Evolutionary conservation across 23 tunicate species (phyloP), one percentile per base, ranked within the genome.

Genomic region (Diplosoma virens): DNA sequence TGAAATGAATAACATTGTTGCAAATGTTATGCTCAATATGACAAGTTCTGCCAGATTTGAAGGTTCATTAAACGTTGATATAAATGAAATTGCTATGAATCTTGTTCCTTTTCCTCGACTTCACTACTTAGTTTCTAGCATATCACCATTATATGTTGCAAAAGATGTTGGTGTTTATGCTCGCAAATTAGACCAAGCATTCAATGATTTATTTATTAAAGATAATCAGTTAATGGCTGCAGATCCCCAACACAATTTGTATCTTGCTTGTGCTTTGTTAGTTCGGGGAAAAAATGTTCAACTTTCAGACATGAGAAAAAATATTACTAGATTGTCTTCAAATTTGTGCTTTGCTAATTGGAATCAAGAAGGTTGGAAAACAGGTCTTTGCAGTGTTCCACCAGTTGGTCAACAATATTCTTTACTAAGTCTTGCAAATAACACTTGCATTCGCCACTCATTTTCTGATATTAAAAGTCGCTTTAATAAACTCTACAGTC

Each of bases 311-410:
- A 32, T 95, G 52, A 61, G 96, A 30, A 65, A 79, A 0, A 95
- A 95, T 52, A 89, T 95, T 67, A 59, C 96, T 29, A 37, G 84
- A 32, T 46, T 95, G 32, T 68, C 80, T 31, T 48, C 84, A 20
- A 84, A 84, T 46, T 71, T 95, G 34, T 60, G 58, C 14, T 95
- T 95, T 85, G 97, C 94, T 0, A 88, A 79, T 41, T 95, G 99
- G 99, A 95, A 95, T 69, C 76, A 84, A 36, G 99, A 95, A 68
- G 99, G 99, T n/a, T 95, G 99, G 99, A 95, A 95, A 76, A 92
- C 95, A 4, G 99, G 99, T n/a, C 34, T 95, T 55, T 95, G 99
- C 48, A 81, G 74, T 33, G 30, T 85, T 5, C 90, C 99, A 11
- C 99, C 99, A 1, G 85, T 84, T 46, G 99, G 99, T 0, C 91